A percentile compares a stretch with the other conserved stretches of the same genome.
Conservation (phyloP, 2,797 vertebrate genomes). For the Malacoctenus gilli region DNA sequence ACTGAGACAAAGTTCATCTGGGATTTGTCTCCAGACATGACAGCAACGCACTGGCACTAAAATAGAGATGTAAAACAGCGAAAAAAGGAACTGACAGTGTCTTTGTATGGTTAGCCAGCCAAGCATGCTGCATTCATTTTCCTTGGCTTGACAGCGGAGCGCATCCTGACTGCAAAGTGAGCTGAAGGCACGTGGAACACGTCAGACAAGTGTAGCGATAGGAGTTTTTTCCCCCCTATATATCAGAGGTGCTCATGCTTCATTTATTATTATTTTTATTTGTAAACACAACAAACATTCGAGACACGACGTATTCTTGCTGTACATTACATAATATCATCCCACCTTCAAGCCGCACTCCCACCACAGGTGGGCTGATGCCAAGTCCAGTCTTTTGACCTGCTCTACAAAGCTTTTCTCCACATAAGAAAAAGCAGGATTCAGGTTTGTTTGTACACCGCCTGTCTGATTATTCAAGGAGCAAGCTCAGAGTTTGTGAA, state of each 20-base stretch:
- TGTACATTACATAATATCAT: background rate
- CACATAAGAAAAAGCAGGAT: too few relatives aligned
- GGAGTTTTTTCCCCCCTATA: too few relatives aligned
- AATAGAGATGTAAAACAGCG: conserved; percentile 15
- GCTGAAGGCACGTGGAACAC: conserved; percentile 10
- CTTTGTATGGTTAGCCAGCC: conserved; percentile 24
- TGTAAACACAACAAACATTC: background rate
- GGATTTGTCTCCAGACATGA: conserved; percentile 2
- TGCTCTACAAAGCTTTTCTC: too few relatives aligned
- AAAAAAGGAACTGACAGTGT: conserved; percentile 18
- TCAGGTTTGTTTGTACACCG: too few relatives aligned
- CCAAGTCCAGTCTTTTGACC: background rate
- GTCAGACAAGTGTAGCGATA: background rate
- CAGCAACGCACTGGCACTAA: background rate
- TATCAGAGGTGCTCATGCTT: too few relatives aligned
- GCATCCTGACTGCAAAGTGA: conserved; percentile 17
- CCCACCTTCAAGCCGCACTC: background rate
- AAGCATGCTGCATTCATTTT: conserved; percentile 30
- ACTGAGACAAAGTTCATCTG: conserved; percentile 21
- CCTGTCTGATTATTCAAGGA: too few relatives aligned
- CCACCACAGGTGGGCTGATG: background rate
- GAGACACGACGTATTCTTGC: background rate
- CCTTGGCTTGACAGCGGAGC: conserved; percentile 28
- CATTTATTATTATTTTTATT: background rate
- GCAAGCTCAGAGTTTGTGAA: too few relatives aligned